These are phyloP conservation scores for Halcyon badia DNA, from an alignment of 2,797 vertebrate species.

Conservation along the genomic window DNA sequence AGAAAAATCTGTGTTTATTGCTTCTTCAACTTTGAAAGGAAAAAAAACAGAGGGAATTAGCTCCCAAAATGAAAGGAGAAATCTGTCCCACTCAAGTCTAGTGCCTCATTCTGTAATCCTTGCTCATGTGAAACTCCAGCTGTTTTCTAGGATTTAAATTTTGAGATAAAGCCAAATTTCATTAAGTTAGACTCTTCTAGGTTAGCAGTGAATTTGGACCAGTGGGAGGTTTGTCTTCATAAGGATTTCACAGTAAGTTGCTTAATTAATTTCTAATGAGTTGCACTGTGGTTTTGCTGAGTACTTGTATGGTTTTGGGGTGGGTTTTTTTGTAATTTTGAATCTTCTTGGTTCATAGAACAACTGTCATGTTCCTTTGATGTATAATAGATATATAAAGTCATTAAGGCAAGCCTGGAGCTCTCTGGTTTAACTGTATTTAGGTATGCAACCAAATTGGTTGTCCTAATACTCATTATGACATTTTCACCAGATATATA, in stretches of 20 bases:
- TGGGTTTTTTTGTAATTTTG: conserved; percentile 6
- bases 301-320: neutral
- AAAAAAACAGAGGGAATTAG: neutral
- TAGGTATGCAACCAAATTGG: conserved; percentile 38
- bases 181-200: neutral
- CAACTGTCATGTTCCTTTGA: conserved; percentile 26
- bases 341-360: conserved; percentile 20
- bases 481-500: neutral
- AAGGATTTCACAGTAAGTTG: neutral
- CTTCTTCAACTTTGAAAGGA: neutral
- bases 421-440: conserved; percentile 38
- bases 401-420: conserved; percentile 30
- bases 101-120: neutral
- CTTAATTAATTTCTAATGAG: conserved; percentile 51
- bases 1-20: neutral
- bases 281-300: neutral
- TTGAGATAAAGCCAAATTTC: neutral
- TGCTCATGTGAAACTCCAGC: neutral
- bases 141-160: neutral
- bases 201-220: neutral
- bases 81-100: neutral
- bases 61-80: neutral
- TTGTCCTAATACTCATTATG: conserved; percentile 39
- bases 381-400: conserved; percentile 55
- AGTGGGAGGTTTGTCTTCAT: conserved; percentile 5